Evolutionary conservation across 1,140 invertebrate genomes (phyloP).

Genomic region (Hydropsyche tenuis): DNA sequence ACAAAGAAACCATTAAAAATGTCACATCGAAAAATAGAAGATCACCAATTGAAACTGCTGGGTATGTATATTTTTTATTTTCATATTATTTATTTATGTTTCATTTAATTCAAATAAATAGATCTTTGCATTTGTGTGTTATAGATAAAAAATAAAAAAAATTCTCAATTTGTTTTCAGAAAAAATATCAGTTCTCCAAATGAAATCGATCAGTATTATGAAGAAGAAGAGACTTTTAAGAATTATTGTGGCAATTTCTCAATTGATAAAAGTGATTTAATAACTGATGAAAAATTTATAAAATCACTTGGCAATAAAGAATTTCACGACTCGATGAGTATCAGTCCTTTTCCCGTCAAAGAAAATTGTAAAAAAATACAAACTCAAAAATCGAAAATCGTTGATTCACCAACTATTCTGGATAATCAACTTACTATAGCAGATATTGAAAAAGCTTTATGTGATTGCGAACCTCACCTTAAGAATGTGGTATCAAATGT

Average conservation of each 20-base stretch:
- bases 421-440: background rate
- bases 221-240: background rate
- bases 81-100: too few relatives aligned
- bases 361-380: background rate
- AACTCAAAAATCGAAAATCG: background rate
- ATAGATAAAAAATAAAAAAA: background rate
- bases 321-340: background rate
- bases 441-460: conserved; percentile 9
- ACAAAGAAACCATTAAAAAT: background rate
- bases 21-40: background rate
- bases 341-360: background rate
- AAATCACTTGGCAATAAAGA: background rate
- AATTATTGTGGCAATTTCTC: background rate
- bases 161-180: background rate
- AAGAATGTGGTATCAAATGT: background rate
- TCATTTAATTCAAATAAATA: background rate
- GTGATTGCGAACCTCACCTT: conserved; percentile 12
- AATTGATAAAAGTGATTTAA: background rate
- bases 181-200: background rate
- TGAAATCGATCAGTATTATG: background rate
- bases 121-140: background rate
- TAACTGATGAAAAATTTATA: background rate
- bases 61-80: too few relatives aligned
- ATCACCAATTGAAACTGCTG: background rate
- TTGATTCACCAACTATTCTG: background rate